Evolutionary conservation across 2,113 vertebrate genomes (phyloP).

Genomic region (Hypocryptadius cinnamomeus): DNA sequence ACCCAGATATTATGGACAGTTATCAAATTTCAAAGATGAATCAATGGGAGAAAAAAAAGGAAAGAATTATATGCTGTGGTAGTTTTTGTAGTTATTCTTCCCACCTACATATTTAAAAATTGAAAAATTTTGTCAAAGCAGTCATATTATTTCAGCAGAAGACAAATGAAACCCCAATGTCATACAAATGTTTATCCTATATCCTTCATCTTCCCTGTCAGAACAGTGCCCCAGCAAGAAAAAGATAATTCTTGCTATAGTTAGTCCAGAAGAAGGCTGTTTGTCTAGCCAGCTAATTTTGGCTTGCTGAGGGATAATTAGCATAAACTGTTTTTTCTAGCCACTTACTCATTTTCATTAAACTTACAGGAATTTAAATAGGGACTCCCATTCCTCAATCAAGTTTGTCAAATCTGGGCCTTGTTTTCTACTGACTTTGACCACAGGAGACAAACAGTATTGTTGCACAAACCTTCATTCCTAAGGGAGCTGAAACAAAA

Average conservation of each 20-base stretch:
- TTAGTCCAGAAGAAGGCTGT: neutral
- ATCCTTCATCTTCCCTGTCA: neutral
- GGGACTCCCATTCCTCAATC: neutral
- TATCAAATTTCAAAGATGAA: neutral
- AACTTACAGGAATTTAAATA: neutral
- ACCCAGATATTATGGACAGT: neutral
- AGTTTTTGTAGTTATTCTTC: neutral
- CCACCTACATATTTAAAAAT: neutral
- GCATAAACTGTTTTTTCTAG: neutral
- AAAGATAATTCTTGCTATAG: neutral
- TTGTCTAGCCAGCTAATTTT: neutral
- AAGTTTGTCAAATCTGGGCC: neutral
- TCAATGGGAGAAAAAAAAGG: neutral
- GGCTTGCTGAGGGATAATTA: neutral
- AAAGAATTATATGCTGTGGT: neutral
- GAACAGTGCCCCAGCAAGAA: neutral
- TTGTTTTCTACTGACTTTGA: neutral
- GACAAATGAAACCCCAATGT: neutral
- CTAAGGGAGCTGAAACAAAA: neutral
- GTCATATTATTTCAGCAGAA: neutral
- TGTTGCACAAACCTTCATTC: neutral
- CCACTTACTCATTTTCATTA: neutral
- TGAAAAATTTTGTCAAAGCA: neutral
- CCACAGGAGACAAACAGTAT: neutral
- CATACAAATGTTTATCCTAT: neutral